Evolutionary conservation across 2,888 invertebrate genomes (phyloP).

Genomic region (Leucoma salicis): DNA sequence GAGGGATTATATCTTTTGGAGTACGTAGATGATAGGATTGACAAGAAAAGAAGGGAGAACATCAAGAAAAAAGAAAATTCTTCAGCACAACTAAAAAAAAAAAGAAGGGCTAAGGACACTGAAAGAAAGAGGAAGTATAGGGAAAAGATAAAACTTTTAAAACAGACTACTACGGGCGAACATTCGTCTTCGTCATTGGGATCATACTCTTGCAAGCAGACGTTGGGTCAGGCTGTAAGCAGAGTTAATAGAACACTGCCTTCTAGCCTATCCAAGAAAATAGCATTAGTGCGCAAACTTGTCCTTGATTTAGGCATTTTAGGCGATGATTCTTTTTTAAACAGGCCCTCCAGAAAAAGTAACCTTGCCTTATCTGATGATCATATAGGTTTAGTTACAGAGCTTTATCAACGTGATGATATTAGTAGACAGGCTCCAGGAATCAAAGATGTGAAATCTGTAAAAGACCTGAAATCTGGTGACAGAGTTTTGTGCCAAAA

Average conservation of each 20-base stretch:
- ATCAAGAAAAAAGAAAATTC: constrained; percentile 3
- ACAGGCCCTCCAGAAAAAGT: neutral
- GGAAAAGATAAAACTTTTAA: too few relatives aligned
- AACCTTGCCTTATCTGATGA: neutral
- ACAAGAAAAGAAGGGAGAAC: constrained; percentile 8
- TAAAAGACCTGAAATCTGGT: neutral
- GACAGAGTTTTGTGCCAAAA: neutral
- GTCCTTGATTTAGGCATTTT: neutral
- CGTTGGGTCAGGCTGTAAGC: constrained; percentile 3
- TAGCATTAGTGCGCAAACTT: neutral
- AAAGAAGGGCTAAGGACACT: too few relatives aligned
- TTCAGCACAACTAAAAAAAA: neutral
- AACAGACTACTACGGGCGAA: neutral
- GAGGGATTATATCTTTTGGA: too few relatives aligned
- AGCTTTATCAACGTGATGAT: neutral
- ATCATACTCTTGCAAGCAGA: neutral
- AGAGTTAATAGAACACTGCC: constrained; percentile 5
- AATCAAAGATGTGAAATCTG: neutral
- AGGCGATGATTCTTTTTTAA: neutral
- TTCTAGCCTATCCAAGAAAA: neutral
- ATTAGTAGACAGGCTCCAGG: neutral
- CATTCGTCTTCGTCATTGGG: neutral
- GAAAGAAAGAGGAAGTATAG: too few relatives aligned
- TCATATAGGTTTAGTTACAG: neutral
- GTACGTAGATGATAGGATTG: too few relatives aligned